phyloP scores from a whole-genome alignment of 1,140 invertebrate species.

The Rhynchophorus ferrugineus region DNA sequence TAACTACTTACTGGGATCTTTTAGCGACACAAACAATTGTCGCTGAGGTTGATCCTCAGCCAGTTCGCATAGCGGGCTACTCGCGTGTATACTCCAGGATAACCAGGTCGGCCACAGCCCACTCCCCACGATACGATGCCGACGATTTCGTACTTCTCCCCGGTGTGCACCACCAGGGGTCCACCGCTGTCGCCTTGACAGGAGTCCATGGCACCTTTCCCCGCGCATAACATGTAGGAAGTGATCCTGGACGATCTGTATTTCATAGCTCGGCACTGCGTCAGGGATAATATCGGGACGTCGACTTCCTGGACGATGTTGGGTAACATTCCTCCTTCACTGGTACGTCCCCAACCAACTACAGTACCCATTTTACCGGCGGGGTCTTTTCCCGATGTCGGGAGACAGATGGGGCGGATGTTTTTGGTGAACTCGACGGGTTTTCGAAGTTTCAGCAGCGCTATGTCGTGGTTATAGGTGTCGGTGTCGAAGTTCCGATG shows the following conservation, averaged over 20 bases:
- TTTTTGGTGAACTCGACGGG: slow-evolving; percentile 70
- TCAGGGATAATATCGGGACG: slow-evolving; percentile 71
- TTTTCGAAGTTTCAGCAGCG: slow-evolving; percentile 66
- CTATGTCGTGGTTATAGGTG: slow-evolving; percentile 82
- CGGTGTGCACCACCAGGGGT: slow-evolving; percentile 62
- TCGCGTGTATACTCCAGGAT: slow-evolving; percentile 65
- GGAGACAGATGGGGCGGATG: slow-evolving; percentile 73
- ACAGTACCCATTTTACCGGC: slow-evolving; percentile 66
- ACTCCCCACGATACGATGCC: slow-evolving; percentile 62
- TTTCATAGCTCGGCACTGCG: slow-evolving; percentile 72
- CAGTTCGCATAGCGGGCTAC: slow-evolving; percentile 59
- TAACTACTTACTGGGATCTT: no score
- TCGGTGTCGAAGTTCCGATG: slow-evolving; percentile 76
- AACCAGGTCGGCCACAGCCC: slow-evolving; percentile 54
- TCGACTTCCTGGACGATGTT: slow-evolving; percentile 73
- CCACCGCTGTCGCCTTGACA: slow-evolving; percentile 83
- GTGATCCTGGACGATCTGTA: slow-evolving; percentile 73
- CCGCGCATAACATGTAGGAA: slow-evolving; percentile 72
- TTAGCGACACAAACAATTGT: slow-evolving; percentile 51
- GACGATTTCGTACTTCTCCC: slow-evolving; percentile 65
- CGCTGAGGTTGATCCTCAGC: slow-evolving; percentile 54
- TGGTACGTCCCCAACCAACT: slow-evolving; percentile 76
- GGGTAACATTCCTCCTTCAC: slow-evolving; percentile 72
- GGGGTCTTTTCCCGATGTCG: slow-evolving; percentile 50
- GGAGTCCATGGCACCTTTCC: slow-evolving; percentile 69